phyloP scores from a whole-genome alignment of 2,113 vertebrate species.

The Xyrauchen texanus region DNA sequence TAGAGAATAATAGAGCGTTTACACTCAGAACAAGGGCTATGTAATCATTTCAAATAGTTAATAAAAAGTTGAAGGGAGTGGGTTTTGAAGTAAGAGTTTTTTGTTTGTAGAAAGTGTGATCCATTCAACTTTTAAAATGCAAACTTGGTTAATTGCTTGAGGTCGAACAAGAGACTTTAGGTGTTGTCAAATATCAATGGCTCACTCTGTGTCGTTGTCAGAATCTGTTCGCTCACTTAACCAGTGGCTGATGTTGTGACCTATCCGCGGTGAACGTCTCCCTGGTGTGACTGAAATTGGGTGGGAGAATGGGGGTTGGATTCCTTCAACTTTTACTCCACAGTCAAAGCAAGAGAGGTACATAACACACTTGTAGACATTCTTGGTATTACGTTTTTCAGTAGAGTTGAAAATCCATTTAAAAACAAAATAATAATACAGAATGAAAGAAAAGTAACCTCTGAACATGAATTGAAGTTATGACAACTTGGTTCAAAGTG shows the following conservation, averaged over 20 bases:
- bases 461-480: constrained; percentile 48
- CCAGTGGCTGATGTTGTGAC: constrained; percentile 33
- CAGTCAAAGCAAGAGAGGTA: too few relatives aligned
- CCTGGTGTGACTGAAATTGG: constrained; percentile 46
- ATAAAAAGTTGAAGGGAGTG: constrained; percentile 10
- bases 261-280: constrained; percentile 14
- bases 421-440: neutral
- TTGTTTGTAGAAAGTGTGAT: neutral
- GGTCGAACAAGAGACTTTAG: constrained; percentile 29
- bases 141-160: constrained; percentile 28
- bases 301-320: constrained; percentile 44
- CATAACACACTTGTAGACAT: too few relatives aligned
- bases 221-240: constrained; percentile 41
- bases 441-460: constrained; percentile 42
- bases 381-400: too few relatives aligned
- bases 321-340: constrained; percentile 16
- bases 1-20: constrained; percentile 51
- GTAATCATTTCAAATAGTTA: constrained; percentile 56
- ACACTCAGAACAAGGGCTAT: constrained; percentile 61
- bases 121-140: neutral
- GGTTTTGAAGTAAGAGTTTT: neutral
- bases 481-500: too few relatives aligned
- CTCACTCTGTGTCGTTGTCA: constrained; percentile 33
- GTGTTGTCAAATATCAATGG: constrained; percentile 35
- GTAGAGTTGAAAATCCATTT: too few relatives aligned